These are phyloP conservation scores for Protobothrops flavoviridis DNA, from an alignment of 2,113 vertebrate species.

Conservation along the genomic window DNA sequence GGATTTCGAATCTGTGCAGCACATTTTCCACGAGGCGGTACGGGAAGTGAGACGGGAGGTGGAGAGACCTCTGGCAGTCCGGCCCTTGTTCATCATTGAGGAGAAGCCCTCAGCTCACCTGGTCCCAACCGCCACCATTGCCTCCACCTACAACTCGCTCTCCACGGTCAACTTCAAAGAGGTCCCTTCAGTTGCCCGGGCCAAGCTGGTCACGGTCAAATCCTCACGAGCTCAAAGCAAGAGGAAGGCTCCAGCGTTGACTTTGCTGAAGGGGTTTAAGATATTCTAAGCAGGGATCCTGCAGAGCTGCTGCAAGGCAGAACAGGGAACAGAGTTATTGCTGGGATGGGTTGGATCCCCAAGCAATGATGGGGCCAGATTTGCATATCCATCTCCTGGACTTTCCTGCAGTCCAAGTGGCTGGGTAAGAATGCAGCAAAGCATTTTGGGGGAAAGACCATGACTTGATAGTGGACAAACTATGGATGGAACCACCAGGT, in stretches of 20 bases:
- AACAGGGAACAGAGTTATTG: background rate
- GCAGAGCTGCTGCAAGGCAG: background rate
- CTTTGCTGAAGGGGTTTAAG: conserved; percentile 91
- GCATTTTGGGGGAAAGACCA: background rate
- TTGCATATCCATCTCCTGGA: background rate
- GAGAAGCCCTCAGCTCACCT: conserved; percentile 70
- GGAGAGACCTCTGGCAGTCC: conserved; percentile 52
- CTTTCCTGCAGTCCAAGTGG: background rate
- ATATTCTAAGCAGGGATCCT: conserved; percentile 76
- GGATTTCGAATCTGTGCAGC: conserved; percentile 80
- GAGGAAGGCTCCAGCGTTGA: conserved; percentile 85
- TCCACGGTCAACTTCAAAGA: conserved; percentile 81
- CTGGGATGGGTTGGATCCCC: background rate
- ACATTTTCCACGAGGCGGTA: conserved; percentile 81
- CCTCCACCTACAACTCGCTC: conserved; percentile 70
- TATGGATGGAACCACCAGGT: background rate
- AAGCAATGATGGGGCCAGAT: too few relatives aligned
- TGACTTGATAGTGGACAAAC: background rate
- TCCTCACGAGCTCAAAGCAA: conserved; percentile 90
- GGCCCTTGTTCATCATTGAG: conserved; percentile 76
- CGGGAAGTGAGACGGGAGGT: conserved; percentile 74
- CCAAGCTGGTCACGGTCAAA: conserved; percentile 90
- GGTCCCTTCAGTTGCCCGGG: conserved; percentile 84
- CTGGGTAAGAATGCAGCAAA: background rate
- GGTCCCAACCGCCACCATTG: conserved; percentile 35